Evolutionary conservation across 2,888 invertebrate species (phyloP).

Genomic region (Thalpophila matura): DNA sequence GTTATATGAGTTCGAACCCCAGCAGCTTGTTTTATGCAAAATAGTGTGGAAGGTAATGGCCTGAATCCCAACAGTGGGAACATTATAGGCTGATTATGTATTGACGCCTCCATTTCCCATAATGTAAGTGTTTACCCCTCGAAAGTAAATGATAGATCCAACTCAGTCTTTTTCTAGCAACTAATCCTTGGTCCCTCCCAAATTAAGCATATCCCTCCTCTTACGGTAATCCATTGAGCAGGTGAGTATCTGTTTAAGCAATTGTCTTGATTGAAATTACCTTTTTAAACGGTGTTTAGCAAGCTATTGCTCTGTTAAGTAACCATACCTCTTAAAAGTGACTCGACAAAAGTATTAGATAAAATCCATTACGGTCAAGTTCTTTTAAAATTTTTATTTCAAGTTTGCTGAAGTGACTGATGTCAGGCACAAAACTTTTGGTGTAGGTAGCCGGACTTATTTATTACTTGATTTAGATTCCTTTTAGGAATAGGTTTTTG

Average conservation of each 20-base stretch:
- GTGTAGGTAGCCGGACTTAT: too few species aligned
- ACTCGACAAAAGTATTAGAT: not conserved
- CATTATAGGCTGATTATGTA: too few species aligned
- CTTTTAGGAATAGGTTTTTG: not conserved
- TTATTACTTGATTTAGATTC: not conserved
- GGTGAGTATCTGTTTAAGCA: not conserved
- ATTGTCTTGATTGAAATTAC: slow-evolving; percentile 19
- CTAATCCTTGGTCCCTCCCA: slow-evolving; percentile 6
- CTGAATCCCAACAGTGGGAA: too few species aligned
- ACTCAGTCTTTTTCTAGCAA: slow-evolving; percentile 30
- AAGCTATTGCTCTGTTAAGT: not conserved
- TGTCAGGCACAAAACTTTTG: not conserved
- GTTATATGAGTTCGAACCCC: too few species aligned
- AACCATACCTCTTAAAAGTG: not conserved
- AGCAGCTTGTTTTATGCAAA: too few species aligned
- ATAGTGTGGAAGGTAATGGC: too few species aligned
- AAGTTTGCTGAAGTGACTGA: slow-evolving; percentile 2
- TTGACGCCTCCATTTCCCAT: too few species aligned
- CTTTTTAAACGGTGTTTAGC: not conserved
- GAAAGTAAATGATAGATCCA: not conserved
- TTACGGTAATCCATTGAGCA: not conserved
- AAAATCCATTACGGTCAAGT: too few species aligned
- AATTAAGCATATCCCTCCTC: not conserved
- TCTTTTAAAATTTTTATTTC: not conserved
- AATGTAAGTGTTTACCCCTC: too few species aligned